phyloP scores from a whole-genome alignment of 2,113 vertebrate genomes.

The Choloepus hoffmanni region DNA sequence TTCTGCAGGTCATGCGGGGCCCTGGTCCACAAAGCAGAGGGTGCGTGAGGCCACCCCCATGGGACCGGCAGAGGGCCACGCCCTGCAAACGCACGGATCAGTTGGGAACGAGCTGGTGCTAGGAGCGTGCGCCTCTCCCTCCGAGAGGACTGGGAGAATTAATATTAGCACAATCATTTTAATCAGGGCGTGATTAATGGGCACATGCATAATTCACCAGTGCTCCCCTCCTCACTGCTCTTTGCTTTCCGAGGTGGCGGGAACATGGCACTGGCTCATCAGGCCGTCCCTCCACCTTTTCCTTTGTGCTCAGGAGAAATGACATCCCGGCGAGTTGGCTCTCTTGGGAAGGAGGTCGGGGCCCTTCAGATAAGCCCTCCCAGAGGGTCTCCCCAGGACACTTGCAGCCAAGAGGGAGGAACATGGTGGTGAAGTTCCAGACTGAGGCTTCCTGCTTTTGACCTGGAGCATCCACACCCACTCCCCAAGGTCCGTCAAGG shows the following conservation, averaged over 20 bases:
- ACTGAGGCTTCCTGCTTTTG: background rate
- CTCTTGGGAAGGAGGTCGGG: background rate
- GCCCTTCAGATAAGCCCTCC: background rate
- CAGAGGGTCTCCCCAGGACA: background rate
- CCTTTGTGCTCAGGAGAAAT: background rate
- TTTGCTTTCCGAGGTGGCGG: background rate
- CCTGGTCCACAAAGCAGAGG: fast-evolving
- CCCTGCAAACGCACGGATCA: background rate
- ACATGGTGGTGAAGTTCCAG: background rate
- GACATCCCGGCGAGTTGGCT: background rate
- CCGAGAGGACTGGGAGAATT: background rate
- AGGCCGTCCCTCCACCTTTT: background rate
- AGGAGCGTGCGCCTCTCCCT: background rate
- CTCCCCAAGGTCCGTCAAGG: background rate
- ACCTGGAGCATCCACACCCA: no score
- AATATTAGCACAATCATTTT: slow-evolving; percentile 72
- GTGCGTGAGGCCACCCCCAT: background rate
- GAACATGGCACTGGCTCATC: background rate
- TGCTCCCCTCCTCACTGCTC: background rate
- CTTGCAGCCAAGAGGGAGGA: background rate
- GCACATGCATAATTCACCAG: slow-evolving; percentile 45
- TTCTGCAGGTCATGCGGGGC: background rate
- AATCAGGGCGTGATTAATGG: slow-evolving; percentile 78
- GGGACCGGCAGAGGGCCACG: background rate
- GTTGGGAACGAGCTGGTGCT: background rate